Base-by-base conservation (phyloP, 2,888 invertebrate genomes). In the Morpho helenor region DNA sequence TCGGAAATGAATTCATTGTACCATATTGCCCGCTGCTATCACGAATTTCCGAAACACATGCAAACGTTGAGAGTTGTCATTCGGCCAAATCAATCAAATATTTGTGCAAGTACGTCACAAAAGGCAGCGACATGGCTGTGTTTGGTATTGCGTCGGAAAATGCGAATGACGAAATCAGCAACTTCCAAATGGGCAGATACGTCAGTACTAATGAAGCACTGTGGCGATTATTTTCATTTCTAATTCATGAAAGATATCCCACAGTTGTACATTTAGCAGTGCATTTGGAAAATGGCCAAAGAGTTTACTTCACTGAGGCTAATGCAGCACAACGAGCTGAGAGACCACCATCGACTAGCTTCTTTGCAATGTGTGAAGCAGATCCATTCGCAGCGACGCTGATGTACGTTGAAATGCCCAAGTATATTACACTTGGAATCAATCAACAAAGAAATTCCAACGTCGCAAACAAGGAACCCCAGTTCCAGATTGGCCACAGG, bases 51-150 rank as follows among this genome's bases (percentile, higher is more conserved):
- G 39, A 66, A 59, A 59, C 65, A 60, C 66, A 69, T 54, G 48
- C 46, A 7, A 67, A 68, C 59, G 63, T 69, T 60, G 68, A 68
- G 55, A 56, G 49, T 61, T 69, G 66, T 56, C 61, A 68, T 65
- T 66, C 65, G 52, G 66, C 49, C 47, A 66, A 68, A 63, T 66
- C 67, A 42, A 56, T 64, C 41, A 67, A 68, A 63, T 69, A 66
- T 58, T 52, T 64, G 41, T 66, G 65, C 64, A 70, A 83, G 66
- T 86, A 85, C 68, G 74, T 85, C 31, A 79, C 71, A 53, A 84
- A 84, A 75, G 79, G 49, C 59, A 42, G 74, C 61, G 78, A 80
- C 62, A 74, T 75, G 76, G 75, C 78, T 57, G 69, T 73, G 51
- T 73, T 75, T 67, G 70, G 68, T 62, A 59, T 73, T 49, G 66